Evolutionary conservation across 2,113 vertebrate species (phyloP).

Genomic region (Cyanistes caeruleus): DNA sequence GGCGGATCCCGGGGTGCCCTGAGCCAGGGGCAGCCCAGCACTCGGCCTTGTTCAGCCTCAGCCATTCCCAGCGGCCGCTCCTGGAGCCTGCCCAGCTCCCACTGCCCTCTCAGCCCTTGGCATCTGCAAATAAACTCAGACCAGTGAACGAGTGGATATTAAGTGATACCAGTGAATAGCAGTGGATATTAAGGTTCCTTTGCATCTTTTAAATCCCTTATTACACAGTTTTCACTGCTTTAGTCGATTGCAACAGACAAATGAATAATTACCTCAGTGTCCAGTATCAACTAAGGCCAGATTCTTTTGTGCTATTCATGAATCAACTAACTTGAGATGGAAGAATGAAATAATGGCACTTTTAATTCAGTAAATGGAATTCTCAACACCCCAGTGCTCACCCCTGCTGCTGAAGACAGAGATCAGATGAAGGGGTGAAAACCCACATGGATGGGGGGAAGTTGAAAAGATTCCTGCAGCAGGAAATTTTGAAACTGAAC

Average conservation of each 20-base stretch:
- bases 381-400: background rate
- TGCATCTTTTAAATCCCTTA: background rate
- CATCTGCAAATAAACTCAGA: background rate
- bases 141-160: background rate
- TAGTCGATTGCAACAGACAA: background rate
- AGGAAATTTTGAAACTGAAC: background rate
- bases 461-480: background rate
- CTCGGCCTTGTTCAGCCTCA: background rate
- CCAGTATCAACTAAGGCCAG: background rate
- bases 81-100: background rate
- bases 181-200: background rate
- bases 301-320: background rate
- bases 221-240: background rate
- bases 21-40: background rate
- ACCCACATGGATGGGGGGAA: fast-evolving
- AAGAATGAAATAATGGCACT: background rate
- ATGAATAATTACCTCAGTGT: background rate
- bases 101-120: background rate
- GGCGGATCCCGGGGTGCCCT: background rate
- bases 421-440: background rate
- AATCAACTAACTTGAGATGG: background rate
- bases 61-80: background rate
- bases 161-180: too few relatives aligned
- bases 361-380: background rate
- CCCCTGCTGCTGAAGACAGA: background rate